Evolutionary conservation across 1,140 invertebrate genomes (phyloP).

Genomic region (Pseudomyrmex pallidus): DNA sequence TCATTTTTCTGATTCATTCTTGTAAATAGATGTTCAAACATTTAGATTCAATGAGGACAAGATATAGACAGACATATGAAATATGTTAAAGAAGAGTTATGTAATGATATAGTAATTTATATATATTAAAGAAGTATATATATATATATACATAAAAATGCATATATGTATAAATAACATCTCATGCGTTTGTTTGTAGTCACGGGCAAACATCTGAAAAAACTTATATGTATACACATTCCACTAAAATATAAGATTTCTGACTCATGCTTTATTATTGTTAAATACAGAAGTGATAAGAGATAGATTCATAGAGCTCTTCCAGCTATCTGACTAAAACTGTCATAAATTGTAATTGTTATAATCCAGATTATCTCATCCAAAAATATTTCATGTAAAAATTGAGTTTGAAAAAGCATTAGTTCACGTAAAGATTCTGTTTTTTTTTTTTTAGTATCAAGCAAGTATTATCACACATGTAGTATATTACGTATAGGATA

Average conservation of each 20-base stretch:
- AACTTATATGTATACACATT: neutral
- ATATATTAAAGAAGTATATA: neutral
- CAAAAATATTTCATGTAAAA: too few species aligned
- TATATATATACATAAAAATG: too few species aligned
- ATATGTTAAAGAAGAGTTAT: neutral
- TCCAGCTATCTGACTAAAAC: too few species aligned
- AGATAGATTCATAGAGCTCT: neutral
- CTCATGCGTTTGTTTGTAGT: neutral
- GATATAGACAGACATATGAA: neutral
- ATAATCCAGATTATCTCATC: too few species aligned
- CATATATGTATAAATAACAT: neutral
- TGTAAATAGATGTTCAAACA: neutral
- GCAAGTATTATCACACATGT: too few species aligned
- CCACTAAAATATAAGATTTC: neutral
- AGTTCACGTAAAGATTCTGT: too few species aligned
- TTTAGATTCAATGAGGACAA: neutral
- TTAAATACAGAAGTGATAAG: neutral
- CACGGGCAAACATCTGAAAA: neutral
- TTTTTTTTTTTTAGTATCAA: too few species aligned
- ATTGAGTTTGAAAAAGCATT: too few species aligned
- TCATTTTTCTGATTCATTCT: neutral
- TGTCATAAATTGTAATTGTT: too few species aligned
- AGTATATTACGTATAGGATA: too few species aligned
- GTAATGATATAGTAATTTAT: too few species aligned
- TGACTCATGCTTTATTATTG: neutral